phyloP scores from a whole-genome alignment of 2,113 vertebrate genomes.

The Progne subis region DNA sequence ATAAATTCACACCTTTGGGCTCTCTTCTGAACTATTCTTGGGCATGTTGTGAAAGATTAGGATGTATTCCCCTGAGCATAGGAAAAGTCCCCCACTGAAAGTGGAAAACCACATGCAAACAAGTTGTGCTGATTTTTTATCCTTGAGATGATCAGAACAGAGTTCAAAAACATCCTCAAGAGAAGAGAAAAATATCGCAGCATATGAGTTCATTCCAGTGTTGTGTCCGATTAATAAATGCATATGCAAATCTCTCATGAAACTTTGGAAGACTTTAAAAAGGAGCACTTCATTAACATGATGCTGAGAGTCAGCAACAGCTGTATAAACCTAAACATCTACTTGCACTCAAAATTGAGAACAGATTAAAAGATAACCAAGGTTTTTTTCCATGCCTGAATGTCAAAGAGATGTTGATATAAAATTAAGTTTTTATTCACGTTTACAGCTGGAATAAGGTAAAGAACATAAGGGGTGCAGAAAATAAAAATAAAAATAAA shows the following conservation, averaged over 20 bases:
- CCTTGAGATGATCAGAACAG: not conserved
- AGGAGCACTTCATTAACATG: not conserved
- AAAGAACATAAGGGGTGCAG: not conserved
- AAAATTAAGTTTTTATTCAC: not conserved
- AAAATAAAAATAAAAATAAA: not conserved
- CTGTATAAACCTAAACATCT: not conserved
- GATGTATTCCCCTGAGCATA: not conserved
- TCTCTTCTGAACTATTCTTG: not conserved
- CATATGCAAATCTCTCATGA: not conserved
- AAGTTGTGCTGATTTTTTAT: not conserved
- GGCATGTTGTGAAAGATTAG: not conserved
- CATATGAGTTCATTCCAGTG: accelerated
- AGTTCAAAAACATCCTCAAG: not conserved
- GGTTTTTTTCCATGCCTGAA: not conserved
- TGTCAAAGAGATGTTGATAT: not conserved
- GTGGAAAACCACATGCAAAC: not conserved
- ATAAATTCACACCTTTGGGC: not conserved
- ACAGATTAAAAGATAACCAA: not conserved
- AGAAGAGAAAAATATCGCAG: not conserved
- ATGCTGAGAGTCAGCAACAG: not conserved
- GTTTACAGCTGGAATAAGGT: not conserved
- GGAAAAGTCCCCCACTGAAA: not conserved
- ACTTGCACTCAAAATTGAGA: not conserved
- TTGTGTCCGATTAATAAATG: not conserved
- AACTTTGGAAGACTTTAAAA: slow-evolving; percentile 9